Percentiles rank a stretch among this genome's conserved stretches.
Conservation (phyloP, 2,113 vertebrate genomes). For the Semnopithecus entellus region DNA sequence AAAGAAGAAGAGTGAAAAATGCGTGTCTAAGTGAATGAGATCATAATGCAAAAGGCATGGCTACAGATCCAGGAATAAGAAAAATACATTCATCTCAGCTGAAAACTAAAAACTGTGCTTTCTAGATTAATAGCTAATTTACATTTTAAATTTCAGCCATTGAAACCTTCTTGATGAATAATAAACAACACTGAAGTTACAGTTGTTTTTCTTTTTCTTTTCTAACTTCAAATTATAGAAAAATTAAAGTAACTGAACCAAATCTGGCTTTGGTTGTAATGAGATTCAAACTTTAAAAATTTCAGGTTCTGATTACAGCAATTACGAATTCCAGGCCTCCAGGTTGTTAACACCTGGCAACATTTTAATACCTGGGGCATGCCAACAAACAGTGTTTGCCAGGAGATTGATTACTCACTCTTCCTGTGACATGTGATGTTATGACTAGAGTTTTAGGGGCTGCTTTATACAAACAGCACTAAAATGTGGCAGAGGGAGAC, state of each 20-base stretch:
- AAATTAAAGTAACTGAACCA: slow-evolving; percentile 31
- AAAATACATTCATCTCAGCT: not conserved
- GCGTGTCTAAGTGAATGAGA: not conserved
- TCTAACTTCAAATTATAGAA: slow-evolving; percentile 26
- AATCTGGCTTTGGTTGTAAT: slow-evolving; percentile 45
- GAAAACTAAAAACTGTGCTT: slow-evolving; percentile 24
- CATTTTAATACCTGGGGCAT: not conserved
- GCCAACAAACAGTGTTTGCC: not conserved
- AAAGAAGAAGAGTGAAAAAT: not conserved
- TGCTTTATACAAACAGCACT: slow-evolving; percentile 22
- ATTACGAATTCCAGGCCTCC: slow-evolving; percentile 54
- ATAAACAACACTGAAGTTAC: not conserved
- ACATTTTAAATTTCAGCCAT: not conserved
- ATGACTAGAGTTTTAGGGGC: not conserved
- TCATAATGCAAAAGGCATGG: not conserved
- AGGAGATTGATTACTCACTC: not conserved
- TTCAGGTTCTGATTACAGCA: slow-evolving; percentile 53
- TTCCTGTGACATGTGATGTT: not conserved
- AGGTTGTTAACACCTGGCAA: slow-evolving; percentile 58
- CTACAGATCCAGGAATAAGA: not conserved
- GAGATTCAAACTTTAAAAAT: slow-evolving; percentile 59
- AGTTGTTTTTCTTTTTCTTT: not conserved
- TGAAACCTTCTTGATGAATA: not conserved
- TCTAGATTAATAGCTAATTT: not conserved
- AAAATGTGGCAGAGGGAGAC: not conserved